Percentiles rank a stretch among this genome's conserved stretches.
These are phyloP conservation scores for Thunnus thynnus DNA, from an alignment of 2,113 vertebrate genomes.

Conservation along the genomic window DNA sequence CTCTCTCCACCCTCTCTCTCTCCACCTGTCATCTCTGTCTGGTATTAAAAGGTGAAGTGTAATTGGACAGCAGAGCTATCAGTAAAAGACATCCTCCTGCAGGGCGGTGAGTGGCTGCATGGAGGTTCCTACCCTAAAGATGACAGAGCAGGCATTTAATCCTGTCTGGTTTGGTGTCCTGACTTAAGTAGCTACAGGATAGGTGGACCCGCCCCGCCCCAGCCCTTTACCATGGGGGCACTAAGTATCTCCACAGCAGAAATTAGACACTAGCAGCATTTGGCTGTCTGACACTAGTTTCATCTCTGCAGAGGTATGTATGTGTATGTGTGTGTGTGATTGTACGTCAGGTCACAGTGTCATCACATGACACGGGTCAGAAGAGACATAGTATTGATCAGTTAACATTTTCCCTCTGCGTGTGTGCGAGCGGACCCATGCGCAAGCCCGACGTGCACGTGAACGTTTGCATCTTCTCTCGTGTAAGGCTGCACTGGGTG, in stretches of 20 bases:
- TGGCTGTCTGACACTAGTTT: conserved; percentile 95
- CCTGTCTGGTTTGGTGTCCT: conserved; percentile 88
- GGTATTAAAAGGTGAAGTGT: conserved; percentile 80
- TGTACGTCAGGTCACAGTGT: conserved; percentile 69
- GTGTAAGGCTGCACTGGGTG: neutral
- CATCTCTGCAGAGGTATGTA: conserved; percentile 87
- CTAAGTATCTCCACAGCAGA: conserved; percentile 89
- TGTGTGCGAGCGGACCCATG: neutral
- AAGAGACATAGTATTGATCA: conserved; percentile 96
- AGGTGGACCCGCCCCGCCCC: conserved; percentile 88
- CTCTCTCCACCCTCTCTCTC: conserved; percentile 68
- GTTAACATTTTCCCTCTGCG: conserved; percentile 92
- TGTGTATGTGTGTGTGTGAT: conserved; percentile 49
- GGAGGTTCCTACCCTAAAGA: conserved; percentile 63
- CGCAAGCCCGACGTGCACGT: neutral
- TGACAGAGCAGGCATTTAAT: conserved; percentile 85
- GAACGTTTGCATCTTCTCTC: conserved; percentile 27
- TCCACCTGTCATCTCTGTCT: conserved; percentile 69
- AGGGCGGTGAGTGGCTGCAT: conserved; percentile 58
- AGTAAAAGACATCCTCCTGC: conserved; percentile 75
- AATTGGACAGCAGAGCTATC: conserved; percentile 83
- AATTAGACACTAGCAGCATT: conserved; percentile 89
- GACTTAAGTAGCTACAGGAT: conserved; percentile 92
- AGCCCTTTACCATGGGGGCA: conserved; percentile 84
- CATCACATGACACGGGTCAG: conserved; percentile 84